phyloP scores from a whole-genome alignment of 2,888 invertebrate genomes.

The Cephus sareptanus region DNA sequence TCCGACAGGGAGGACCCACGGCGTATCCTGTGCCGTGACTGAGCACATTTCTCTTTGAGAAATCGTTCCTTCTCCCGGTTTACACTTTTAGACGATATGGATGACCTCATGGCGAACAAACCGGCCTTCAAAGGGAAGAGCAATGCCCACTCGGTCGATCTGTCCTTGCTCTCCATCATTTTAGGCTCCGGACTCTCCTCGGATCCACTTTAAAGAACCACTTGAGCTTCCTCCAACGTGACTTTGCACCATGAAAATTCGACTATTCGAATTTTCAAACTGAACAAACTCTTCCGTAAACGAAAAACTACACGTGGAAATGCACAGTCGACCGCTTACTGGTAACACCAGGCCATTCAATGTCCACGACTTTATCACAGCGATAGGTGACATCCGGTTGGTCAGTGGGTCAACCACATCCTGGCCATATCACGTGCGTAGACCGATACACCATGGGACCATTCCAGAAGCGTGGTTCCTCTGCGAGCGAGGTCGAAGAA shows the following conservation, averaged over 20 bases:
- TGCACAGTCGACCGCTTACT: no score
- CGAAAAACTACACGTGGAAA: no score
- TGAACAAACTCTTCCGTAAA: no score
- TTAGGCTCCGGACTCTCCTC: background rate
- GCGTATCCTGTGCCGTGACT: slow-evolving; percentile 68
- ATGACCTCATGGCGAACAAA: slow-evolving; percentile 70
- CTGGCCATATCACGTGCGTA: background rate
- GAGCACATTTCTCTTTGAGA: slow-evolving; percentile 31
- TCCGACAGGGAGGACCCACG: slow-evolving; percentile 81
- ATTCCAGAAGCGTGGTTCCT: background rate
- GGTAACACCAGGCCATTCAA: background rate
- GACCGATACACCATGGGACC: background rate
- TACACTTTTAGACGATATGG: slow-evolving; percentile 58
- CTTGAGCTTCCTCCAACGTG: no score
- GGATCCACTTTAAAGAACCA: no score
- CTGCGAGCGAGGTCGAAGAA: no score
- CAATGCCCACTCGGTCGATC: slow-evolving; percentile 71
- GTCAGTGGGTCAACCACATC: background rate
- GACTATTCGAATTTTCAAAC: no score
- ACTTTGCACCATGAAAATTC: no score
- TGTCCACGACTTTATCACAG: slow-evolving; percentile 13
- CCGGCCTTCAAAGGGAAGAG: slow-evolving; percentile 71
- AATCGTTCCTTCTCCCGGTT: slow-evolving; percentile 46
- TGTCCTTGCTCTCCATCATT: slow-evolving; percentile 64
- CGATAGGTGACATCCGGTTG: slow-evolving; percentile 32